Evolutionary conservation across 2,797 vertebrate species (phyloP).

Genomic region (Pteronotus mesoamericanus): DNA sequence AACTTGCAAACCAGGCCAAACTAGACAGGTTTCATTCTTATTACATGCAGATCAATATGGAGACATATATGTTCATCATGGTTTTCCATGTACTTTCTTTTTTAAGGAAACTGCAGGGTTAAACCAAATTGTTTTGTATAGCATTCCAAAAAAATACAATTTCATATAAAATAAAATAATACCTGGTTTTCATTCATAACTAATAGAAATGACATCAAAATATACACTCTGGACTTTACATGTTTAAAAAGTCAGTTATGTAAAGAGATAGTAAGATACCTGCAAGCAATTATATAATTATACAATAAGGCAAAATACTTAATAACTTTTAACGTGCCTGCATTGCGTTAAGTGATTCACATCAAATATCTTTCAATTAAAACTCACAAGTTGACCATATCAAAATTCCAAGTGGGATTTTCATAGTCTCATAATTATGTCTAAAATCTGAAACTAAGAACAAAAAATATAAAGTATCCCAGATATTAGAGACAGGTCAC

Average conservation of each 20-base stretch:
- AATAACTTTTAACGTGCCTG: not conserved
- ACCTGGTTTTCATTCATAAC: not conserved
- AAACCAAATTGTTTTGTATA: not conserved
- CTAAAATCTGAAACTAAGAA: not conserved
- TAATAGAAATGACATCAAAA: not conserved
- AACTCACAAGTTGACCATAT: not conserved
- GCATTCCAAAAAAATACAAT: not conserved
- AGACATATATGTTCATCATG: not conserved
- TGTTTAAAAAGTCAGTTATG: not conserved
- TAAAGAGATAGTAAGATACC: not conserved
- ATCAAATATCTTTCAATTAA: not conserved
- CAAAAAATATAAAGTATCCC: not conserved
- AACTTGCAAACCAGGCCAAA: not conserved
- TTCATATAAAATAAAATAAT: not conserved
- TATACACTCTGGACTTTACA: not conserved
- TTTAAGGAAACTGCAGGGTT: not conserved
- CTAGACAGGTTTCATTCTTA: not conserved
- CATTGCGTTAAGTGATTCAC: not conserved
- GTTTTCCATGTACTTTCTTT: not conserved
- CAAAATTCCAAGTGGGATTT: not conserved
- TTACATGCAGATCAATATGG: not conserved
- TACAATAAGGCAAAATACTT: not conserved
- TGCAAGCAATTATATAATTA: not conserved
- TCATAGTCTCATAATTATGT: not conserved
- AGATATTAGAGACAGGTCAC: not conserved